phyloP scores from a whole-genome alignment of 2,797 vertebrate genomes.

The Ciconia nigra region DNA sequence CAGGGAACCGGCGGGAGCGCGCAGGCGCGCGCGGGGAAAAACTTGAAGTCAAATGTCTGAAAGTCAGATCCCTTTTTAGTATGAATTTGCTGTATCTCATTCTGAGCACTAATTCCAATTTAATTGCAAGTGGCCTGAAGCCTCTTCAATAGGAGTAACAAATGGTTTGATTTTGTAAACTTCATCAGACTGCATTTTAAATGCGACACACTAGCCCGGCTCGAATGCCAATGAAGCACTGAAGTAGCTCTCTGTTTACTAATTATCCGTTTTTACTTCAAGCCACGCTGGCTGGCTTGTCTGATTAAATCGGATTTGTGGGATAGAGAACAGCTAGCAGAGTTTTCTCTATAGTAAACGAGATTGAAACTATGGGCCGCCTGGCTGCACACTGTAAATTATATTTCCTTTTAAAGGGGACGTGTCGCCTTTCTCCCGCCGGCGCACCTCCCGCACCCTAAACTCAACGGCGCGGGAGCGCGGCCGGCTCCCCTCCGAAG shows the following conservation, averaged over 20 bases:
- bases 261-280: constrained; percentile 98
- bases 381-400: constrained; percentile 88
- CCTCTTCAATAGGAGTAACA: constrained; percentile 99
- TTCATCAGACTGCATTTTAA: constrained; percentile 99
- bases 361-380: constrained; percentile 85
- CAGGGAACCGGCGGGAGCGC: fast-evolving
- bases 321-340: constrained; percentile 86
- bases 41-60: constrained; percentile 83
- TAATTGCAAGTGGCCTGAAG: constrained; percentile 99
- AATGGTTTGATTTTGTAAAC: constrained; percentile 99
- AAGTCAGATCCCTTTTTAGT: constrained; percentile 87
- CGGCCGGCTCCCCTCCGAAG: not conserved
- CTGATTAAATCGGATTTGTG: constrained; percentile 99
- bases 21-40: not conserved
- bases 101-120: constrained; percentile 99
- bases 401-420: constrained; percentile 86
- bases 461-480: not conserved
- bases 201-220: constrained; percentile 99
- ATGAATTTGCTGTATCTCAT: constrained; percentile 87
- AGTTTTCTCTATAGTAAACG: constrained; percentile 91
- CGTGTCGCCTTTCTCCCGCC: constrained; percentile 76
- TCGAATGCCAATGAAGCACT: constrained; percentile 99
- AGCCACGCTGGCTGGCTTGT: constrained; percentile 97
- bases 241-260: constrained; percentile 99
- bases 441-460: constrained; percentile 59